Base-by-base conservation (phyloP, 1,140 invertebrate genomes). In the Drosophila serrata region DNA sequence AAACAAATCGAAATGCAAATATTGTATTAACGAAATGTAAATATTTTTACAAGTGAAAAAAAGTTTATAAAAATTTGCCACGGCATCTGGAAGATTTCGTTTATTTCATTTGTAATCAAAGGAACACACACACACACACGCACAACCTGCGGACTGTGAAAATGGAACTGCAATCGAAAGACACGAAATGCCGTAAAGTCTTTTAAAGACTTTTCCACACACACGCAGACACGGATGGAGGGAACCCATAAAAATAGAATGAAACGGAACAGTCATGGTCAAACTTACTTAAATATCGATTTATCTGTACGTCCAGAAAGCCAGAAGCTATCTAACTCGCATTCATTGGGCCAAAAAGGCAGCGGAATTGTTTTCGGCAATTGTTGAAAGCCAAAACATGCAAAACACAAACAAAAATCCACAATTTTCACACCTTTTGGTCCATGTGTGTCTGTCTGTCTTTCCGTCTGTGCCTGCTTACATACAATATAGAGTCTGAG, bases 91-190 rank as follows among this genome's bases (percentile, higher is more conserved):
- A 88, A 90, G 48, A 81, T 81, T 88, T 88, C 84, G 85, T 81
- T 88, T 88, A 77, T 88, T 88, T 88, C 85, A 85, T 90, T 88
- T 90, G 77, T 82, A 88, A 88, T 88, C 84, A 88, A 88, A 90
- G 77, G 67, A 69, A 84, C 49, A 79, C 58, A 74, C 48, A 73
- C 58, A 74, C 48, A 73, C 58, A 74, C 48, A 73, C 58, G 72
- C 48, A 73, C 60, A 72, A 69, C 68, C 75, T 79, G 68, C 48
- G 17, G 35, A 33, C 59, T 35, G 51, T 31, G 51, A 75, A 51
- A 51, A 65, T 61, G 46, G 13, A 39, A 51, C 29, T 59, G 61
- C 53, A 80, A 75, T 82, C 61, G 76, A 72, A 79, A 67, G 42
- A 35, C 68, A 43, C 46, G 51, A 63, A 75, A 81, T 55, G 42